Base-by-base conservation (phyloP, 2,888 invertebrate genomes). In the Arenicola marina region DNA sequence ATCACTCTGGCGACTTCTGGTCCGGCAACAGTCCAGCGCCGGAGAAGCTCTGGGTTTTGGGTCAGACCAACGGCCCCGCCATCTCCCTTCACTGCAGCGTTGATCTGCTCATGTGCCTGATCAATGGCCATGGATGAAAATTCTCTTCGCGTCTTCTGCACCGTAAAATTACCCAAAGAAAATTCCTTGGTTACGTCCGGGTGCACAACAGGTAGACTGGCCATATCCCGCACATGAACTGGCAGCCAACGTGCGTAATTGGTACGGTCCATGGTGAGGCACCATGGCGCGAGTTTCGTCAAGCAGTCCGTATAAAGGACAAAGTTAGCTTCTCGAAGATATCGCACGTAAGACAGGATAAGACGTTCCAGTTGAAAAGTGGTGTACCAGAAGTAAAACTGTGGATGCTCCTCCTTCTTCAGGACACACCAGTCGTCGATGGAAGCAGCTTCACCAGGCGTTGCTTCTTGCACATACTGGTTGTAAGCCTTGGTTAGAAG, bases 211-310 rank as follows among this genome's bases (percentile, higher is more conserved):
- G 67, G 43, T 21, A 72, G 51, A 1, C 57, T 24, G 46, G 59
- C n/a, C 70, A 73, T 70, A 56, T 73, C 69, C 34, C 61, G 57
- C 7, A 72, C 38, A 51, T 72, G 72, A 34, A 73, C 51, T 15
- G 72, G 67, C 2, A 75, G 38, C 70, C 74, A 72, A 18, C 72
- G 51, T 4, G 70, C 65, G 65, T 74, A 73, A 58, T 71, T 62
- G 1, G 60, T 58, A 56, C 66, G 59, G 58, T 72, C 63, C 29
- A 62, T 59, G n/a, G 66, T 68, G 65, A 73, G 69, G 31, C 68
- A 66, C 48, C 48, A 72, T 7, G 66, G 68, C 21, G 67, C 54
- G 21, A 73, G 46, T 32, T 65, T 57, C 11, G 55, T 4, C 34
- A 67, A 28, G 56, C 58, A 38, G 0, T 72, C 48, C 15, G 31